Evolutionary conservation across 2,113 vertebrate genomes (phyloP).

Genomic region (Scomber scombrus): DNA sequence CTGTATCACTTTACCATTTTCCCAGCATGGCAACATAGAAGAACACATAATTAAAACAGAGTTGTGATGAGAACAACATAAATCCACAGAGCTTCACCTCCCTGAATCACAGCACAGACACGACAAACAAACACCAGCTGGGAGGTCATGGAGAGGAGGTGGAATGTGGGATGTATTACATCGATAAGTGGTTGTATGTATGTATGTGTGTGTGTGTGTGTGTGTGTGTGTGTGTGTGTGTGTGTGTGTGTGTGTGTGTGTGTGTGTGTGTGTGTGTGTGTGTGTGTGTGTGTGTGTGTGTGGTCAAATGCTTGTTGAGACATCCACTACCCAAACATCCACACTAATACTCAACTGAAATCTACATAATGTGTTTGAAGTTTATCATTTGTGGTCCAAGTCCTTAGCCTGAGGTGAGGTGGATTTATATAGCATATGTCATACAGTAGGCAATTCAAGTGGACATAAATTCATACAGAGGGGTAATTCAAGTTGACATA

Average conservation of each 20-base stretch:
- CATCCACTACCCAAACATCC: background rate
- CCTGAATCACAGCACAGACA: conserved; percentile 37
- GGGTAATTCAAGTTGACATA: too few species aligned
- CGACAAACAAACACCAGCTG: conserved; percentile 18
- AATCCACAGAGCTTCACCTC: conserved; percentile 40
- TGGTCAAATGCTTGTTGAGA: background rate
- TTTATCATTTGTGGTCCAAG: too few species aligned
- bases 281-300: background rate
- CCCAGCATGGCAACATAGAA: conserved; percentile 1
- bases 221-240: too few species aligned
- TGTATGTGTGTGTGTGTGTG: too few species aligned
- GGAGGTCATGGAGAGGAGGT: conserved; percentile 17
- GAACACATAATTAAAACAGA: conserved; percentile 50
- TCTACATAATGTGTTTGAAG: background rate
- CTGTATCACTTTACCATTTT: background rate
- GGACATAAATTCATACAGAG: too few species aligned
- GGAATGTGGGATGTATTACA: too few species aligned
- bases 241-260: too few species aligned
- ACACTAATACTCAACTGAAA: background rate
- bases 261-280: background rate
- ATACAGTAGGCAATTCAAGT: too few species aligned
- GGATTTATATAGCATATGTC: too few species aligned
- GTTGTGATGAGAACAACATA: conserved; percentile 53
- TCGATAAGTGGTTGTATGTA: background rate
- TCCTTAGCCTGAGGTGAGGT: too few species aligned